Base-by-base conservation (phyloP, 2,888 invertebrate species). In the Busseola fusca region DNA sequence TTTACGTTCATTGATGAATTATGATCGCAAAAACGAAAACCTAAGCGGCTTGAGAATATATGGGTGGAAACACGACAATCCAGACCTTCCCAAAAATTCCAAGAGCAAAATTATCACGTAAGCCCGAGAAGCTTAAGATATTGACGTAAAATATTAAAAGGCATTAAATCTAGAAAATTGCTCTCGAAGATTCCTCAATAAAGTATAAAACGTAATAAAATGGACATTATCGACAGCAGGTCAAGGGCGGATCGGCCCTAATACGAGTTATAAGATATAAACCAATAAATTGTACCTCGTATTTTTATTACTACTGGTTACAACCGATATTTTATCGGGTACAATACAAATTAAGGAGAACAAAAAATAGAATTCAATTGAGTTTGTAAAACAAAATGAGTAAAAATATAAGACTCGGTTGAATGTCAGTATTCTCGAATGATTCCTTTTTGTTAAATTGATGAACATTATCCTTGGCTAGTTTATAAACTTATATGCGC, bases 101-200 rank as follows among this genome's bases (percentile, higher is more conserved):
- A 60, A 68, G 64, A 67, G 57, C 66, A 64, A 77, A 78, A 84
- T 84, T 84, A 78, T 73, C 74, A 82, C 69, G 72, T 74, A 74
- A 70, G 56, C 66, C 73, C 74, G 59, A 68, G 58, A 65, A 81
- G 69, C 84, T 81, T 78, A 69, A 79, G 76, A 81, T 72, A 71
- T 81, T 77, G 79, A 74, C 79, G 78, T 84, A 78, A 85, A 88
- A 86, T 86, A 87, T 84, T 79, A 79, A 84, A 84, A 64, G 74
- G 70, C 54, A 64, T 73, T 72, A 67, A 60, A 73, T 78, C 50
- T 64, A 54, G 25, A 50, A 74, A 78, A 78, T 74, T 69, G 64
- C 65, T 69, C 56, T 50, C 60, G 57, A 74, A 73, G 72, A 80
- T 82, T 72, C 74, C 69, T 74, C 72, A 69, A 83, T 83, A 75